Percentiles rank a stretch among this genome's conserved stretches.
Conservation (phyloP, 2,113 vertebrate species). For the Tyrannus savana region DNA sequence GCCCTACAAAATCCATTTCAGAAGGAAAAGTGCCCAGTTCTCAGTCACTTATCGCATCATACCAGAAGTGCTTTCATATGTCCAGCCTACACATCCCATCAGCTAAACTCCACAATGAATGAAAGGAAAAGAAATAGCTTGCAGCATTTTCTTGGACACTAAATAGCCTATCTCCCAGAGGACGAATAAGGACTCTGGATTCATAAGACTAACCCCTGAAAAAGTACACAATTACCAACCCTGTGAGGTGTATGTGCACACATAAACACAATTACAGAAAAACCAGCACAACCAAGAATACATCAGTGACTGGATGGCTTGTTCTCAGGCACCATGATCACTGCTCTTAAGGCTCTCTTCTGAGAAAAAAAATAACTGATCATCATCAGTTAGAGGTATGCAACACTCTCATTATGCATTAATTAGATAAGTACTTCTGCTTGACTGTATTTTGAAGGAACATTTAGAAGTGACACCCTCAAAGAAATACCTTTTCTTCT, state of each 20-base stretch:
- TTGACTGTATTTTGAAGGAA: not conserved
- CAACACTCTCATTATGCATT: not conserved
- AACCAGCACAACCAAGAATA: not conserved
- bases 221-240: not conserved
- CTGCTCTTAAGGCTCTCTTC: not conserved
- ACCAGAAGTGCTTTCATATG: not conserved
- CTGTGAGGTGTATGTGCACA: not conserved
- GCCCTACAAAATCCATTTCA: not conserved
- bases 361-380: not conserved
- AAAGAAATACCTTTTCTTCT: not conserved
- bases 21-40: not conserved
- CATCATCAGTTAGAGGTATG: not conserved
- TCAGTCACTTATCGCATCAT: not conserved
- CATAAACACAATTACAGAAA: not conserved
- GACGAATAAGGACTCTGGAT: not conserved
- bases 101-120: not conserved
- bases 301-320: not conserved
- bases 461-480: not conserved
- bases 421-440: not conserved
- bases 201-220: not conserved
- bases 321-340: not conserved
- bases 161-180: not conserved
- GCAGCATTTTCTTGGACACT: not conserved
- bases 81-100: not conserved
- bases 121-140: not conserved